phyloP scores from a whole-genome alignment of 1,140 invertebrate species.

The Zophobas morio region DNA sequence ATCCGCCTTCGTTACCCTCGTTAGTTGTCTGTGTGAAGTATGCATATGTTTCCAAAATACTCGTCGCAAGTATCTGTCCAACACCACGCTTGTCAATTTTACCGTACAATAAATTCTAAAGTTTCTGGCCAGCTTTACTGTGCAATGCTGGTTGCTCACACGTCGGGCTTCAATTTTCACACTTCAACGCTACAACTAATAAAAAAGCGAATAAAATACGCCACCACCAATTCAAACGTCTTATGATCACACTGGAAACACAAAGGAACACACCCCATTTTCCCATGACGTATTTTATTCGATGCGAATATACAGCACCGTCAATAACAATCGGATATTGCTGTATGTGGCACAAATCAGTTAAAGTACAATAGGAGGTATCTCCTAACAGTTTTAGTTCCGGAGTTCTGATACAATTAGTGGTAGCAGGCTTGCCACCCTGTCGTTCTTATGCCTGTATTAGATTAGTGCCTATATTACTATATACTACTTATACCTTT shows the following conservation, averaged over 20 bases:
- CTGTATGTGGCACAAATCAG: slow-evolving; percentile 12
- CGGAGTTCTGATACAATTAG: slow-evolving; percentile 49
- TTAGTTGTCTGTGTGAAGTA: slow-evolving; percentile 25
- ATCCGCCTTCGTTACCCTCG: background rate
- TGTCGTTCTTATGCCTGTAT: slow-evolving; percentile 60
- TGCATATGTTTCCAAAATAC: slow-evolving; percentile 18
- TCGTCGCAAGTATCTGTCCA: slow-evolving; percentile 60
- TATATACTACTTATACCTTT: slow-evolving; percentile 59
- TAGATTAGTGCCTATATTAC: slow-evolving; percentile 63
- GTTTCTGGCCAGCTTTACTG: slow-evolving; percentile 49
- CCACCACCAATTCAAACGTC: background rate
- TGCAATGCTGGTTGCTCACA: slow-evolving; percentile 53
- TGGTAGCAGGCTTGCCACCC: slow-evolving; percentile 56
- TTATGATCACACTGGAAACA: slow-evolving; percentile 2
- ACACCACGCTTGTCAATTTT: slow-evolving; percentile 64
- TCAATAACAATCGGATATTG: background rate
- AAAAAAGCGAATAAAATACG: background rate
- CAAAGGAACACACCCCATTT: slow-evolving; percentile 3
- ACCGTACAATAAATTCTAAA: slow-evolving; percentile 61
- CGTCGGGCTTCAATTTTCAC: slow-evolving; percentile 19
- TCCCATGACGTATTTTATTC: background rate
- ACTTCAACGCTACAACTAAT: background rate
- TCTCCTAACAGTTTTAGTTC: slow-evolving; percentile 20
- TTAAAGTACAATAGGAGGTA: slow-evolving; percentile 26
- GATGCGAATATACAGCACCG: background rate